Evolutionary conservation across 2,888 invertebrate genomes (phyloP), one percentile per base, ranked within the genome.

Genomic region (Endotricha flammealis): DNA sequence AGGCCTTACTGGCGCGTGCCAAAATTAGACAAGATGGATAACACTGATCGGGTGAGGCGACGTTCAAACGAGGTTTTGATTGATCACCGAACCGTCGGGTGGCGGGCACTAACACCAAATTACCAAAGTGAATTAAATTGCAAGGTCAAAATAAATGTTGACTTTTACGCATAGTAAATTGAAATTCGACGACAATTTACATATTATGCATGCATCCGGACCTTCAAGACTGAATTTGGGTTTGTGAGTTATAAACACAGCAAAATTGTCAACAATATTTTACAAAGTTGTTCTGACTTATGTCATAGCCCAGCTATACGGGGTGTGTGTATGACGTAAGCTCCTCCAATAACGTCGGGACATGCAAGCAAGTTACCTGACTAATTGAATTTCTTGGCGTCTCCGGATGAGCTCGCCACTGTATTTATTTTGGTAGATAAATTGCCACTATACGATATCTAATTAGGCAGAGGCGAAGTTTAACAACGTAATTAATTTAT

Each of bases 11-110:
- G 32, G 23, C 23, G 50, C 55, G 56, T 60, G 53, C 49, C 45
- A 39, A 59, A 69, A 66, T 69, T 64, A 68, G 60, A 51, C 57
- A 71, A 73, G 74, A 77, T 58, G 71, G 74, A 75, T 77, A 68
- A 64, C 64, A 57, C 48, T 56, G 62, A 62, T 59, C 57, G 57
- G 52, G 42, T 48, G 46, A 62, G 62, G 44, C 48, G 47, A 62
- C 50, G 65, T 53, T 62, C 62, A 58, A 72, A 78, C 70, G 74
- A 75, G 74, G 68, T 68, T 74, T 74, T 78, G 79, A 79, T 78
- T 74, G 75, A 79, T 79, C 58, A 68, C 69, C 65, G 16, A 33
- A 14, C 27, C 8, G 11, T 27, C 12, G 5, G 27, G 8, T 11
- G 7, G 27, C 20, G 20, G 32, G 23, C 12, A 22, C 32, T 23